Percentiles rank a stretch among this genome's conserved stretches.
Evolutionary conservation across 2,888 invertebrate species (phyloP).

Genomic region (Eristalinus sepulchralis): DNA sequence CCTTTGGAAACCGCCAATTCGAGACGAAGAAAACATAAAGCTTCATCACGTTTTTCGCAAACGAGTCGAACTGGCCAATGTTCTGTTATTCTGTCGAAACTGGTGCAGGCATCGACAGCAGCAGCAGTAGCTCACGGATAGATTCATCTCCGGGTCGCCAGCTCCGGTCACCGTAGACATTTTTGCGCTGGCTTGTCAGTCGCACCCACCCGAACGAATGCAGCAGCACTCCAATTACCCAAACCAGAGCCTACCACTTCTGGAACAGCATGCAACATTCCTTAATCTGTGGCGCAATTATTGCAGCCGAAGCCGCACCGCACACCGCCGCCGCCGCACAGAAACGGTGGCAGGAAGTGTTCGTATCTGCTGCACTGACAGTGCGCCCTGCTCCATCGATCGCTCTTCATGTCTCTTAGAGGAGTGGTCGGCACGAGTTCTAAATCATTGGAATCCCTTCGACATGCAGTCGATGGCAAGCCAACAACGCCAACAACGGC

Average conservation of each 20-base stretch:
- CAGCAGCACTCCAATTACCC: constrained; percentile 9
- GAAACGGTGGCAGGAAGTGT: constrained; percentile 70
- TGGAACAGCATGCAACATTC: constrained; percentile 59
- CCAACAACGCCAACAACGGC: constrained; percentile 26
- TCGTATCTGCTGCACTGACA: constrained; percentile 11
- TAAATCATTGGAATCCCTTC: constrained; percentile 69
- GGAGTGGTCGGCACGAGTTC: constrained; percentile 72
- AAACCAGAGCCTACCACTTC: constrained; percentile 19
- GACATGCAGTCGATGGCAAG: constrained; percentile 23
- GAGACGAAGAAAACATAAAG: constrained; percentile 31
- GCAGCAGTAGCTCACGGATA: constrained; percentile 50
- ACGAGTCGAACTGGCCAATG: constrained; percentile 33
- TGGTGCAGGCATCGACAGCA: constrained; percentile 55
- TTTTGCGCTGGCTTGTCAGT: constrained; percentile 47
- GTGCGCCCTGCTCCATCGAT: constrained; percentile 27
- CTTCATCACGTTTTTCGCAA: constrained; percentile 59
- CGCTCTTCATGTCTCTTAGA: constrained; percentile 61
- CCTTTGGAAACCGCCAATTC: neutral
- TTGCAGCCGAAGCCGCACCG: constrained; percentile 41
- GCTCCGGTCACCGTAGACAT: constrained; percentile 14
- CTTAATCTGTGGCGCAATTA: constrained; percentile 66
- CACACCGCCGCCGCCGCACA: constrained; percentile 11
- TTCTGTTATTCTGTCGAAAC: constrained; percentile 50
- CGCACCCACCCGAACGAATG: constrained; percentile 56
- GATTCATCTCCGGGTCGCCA: constrained; percentile 19